Conservation (phyloP, 2,888 invertebrate species). For the Mimumesa dahlbomi region DNA sequence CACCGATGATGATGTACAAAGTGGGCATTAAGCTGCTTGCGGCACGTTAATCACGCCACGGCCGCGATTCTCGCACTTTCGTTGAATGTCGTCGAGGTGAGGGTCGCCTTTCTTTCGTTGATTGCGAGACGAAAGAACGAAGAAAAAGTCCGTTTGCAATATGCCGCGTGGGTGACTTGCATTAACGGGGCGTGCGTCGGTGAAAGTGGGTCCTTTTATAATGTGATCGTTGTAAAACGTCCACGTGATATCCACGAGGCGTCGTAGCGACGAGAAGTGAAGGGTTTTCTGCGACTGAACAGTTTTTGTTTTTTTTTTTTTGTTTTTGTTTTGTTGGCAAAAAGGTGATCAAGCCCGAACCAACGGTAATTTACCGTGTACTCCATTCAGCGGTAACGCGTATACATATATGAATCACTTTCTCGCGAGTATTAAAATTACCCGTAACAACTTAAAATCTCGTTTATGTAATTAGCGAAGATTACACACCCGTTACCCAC, state of each 20-base stretch:
- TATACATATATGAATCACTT: too few relatives aligned
- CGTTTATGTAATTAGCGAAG: too few relatives aligned
- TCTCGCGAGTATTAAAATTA: too few relatives aligned
- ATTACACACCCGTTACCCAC: too few relatives aligned
- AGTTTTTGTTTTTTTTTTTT: too few relatives aligned
- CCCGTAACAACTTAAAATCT: too few relatives aligned
- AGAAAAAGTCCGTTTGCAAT: constrained; percentile 25
- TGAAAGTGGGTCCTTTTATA: constrained; percentile 58
- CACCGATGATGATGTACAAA: constrained; percentile 69
- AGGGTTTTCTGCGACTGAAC: too few relatives aligned
- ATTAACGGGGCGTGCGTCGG: constrained; percentile 24
- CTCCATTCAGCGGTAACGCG: too few relatives aligned
- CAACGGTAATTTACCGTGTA: too few relatives aligned
- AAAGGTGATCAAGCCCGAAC: too few relatives aligned
- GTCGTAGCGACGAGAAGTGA: too few relatives aligned
- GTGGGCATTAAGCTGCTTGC: constrained; percentile 66
- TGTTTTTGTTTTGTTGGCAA: too few relatives aligned
- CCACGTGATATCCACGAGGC: constrained; percentile 49
- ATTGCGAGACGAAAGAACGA: constrained; percentile 21
- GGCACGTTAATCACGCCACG: constrained; percentile 68
- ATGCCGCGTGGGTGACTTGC: constrained; percentile 58
- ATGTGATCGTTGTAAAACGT: constrained; percentile 42
- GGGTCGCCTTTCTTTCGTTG: constrained; percentile 31
- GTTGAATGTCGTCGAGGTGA: constrained; percentile 23
- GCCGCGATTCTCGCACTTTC: constrained; percentile 34